A percentile compares a stretch with the other conserved stretches of the same genome.
These are phyloP conservation scores for Crossocerus cetratus DNA, from an alignment of 2,888 invertebrate genomes.

Conservation along the genomic window DNA sequence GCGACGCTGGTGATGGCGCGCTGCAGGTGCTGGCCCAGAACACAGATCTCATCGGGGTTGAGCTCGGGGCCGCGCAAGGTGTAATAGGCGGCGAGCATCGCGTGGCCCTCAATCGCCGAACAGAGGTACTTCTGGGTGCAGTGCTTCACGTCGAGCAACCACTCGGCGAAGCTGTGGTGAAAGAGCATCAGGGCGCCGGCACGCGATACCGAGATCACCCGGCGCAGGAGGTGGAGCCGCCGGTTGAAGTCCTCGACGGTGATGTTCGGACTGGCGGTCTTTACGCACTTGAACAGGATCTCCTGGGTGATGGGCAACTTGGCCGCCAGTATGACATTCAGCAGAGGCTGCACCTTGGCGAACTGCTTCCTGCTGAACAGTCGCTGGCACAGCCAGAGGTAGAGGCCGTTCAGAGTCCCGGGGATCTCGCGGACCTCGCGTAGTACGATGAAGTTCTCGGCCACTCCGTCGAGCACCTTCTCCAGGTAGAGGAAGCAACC, in stretches of 20 bases:
- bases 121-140: conserved; percentile 97
- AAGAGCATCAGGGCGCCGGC: conserved; percentile 86
- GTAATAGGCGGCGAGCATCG: conserved; percentile 91
- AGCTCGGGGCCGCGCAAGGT: conserved; percentile 84
- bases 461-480: conserved; percentile 93
- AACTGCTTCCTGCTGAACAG: conserved; percentile 94
- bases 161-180: conserved; percentile 96
- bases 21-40: conserved; percentile 79
- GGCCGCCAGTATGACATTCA: conserved; percentile 92
- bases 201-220: conserved; percentile 81
- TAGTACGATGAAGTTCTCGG: conserved; percentile 94
- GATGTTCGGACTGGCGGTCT: conserved; percentile 88
- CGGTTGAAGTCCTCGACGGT: conserved; percentile 89
- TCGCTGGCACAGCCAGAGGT: conserved; percentile 95
- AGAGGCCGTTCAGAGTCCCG: conserved; percentile 94
- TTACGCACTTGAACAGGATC: conserved; percentile 89
- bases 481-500: conserved; percentile 91
- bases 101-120: conserved; percentile 91
- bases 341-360: conserved; percentile 87
- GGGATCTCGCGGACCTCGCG: conserved; percentile 96
- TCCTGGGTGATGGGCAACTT: conserved; percentile 90
- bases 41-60: conserved; percentile 86
- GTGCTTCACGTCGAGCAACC: conserved; percentile 98
- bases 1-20: conserved; percentile 69
- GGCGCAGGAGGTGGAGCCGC: conserved; percentile 85